These are phyloP conservation scores for Nudaria mundana DNA, from an alignment of 2,888 invertebrate species.

Conservation along the genomic window DNA sequence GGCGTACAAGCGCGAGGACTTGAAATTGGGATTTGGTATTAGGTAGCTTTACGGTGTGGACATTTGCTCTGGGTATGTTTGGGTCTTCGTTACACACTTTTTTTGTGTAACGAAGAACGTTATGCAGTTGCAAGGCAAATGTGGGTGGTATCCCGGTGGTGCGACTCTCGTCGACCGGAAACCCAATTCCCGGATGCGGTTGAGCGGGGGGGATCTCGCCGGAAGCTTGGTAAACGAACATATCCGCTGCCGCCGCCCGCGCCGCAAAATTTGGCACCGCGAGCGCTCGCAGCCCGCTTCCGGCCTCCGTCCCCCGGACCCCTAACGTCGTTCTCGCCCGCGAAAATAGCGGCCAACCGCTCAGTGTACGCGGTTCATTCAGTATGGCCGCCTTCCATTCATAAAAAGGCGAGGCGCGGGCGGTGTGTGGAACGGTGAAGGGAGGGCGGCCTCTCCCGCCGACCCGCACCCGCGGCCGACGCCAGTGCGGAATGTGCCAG, in stretches of 20 bases:
- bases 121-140: conserved; percentile 62
- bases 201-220: conserved; percentile 78
- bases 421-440: conserved; percentile 75
- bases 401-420: conserved; percentile 84
- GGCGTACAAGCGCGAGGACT: conserved; percentile 4
- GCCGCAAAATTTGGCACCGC: conserved; percentile 81
- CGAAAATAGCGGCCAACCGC: conserved; percentile 80
- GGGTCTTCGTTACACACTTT: conserved; percentile 14
- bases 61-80: conserved; percentile 8
- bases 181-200: conserved; percentile 81
- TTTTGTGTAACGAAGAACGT: conserved; percentile 19
- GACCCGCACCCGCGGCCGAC: conserved; percentile 75
- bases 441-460: conserved; percentile 74
- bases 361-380: conserved; percentile 85
- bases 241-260: conserved; percentile 80
- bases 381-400: conserved; percentile 87
- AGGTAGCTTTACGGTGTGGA: conserved; percentile 6
- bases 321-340: conserved; percentile 70
- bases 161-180: conserved; percentile 77
- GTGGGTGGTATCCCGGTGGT: conserved; percentile 72
- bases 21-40: conserved; percentile 3
- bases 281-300: conserved; percentile 77
- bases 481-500: conserved; percentile 81
- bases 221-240: conserved; percentile 80
- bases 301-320: conserved; percentile 74